Evolutionary conservation across 2,113 vertebrate genomes (phyloP).

Genomic region (Carettochelys insculpta): DNA sequence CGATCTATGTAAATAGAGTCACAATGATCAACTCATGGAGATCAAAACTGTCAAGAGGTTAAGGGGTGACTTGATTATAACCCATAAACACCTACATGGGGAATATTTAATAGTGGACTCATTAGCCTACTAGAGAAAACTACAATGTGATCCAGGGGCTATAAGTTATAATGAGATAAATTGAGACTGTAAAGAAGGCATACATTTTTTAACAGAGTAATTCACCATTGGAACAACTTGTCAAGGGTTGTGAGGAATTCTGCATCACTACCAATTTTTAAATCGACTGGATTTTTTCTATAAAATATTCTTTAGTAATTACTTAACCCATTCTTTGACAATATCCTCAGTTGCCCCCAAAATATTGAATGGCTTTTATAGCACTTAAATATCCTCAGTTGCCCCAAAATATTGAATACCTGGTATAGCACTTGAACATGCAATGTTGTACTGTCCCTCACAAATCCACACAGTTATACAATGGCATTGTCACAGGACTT

Average conservation of each 20-base stretch:
- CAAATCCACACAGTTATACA: background rate
- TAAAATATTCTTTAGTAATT: background rate
- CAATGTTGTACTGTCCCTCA: rapidly evolving
- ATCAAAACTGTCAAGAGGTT: background rate
- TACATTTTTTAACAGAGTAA: background rate
- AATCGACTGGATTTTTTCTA: background rate
- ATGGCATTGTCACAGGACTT: background rate
- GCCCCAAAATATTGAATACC: background rate
- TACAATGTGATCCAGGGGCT: background rate
- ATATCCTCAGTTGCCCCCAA: background rate
- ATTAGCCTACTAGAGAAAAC: background rate
- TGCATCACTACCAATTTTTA: background rate
- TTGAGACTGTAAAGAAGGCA: background rate
- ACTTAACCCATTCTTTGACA: background rate
- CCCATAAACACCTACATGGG: background rate
- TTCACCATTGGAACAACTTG: background rate
- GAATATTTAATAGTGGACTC: background rate
- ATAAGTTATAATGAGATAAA: background rate
- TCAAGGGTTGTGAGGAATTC: background rate
- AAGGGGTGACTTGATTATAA: background rate
- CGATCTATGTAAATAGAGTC: background rate
- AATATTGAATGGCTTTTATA: background rate
- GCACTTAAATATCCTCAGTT: background rate
- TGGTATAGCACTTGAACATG: background rate
- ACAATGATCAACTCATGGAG: background rate